phyloP scores from a whole-genome alignment of 2,888 invertebrate species.

The Morpho helenor region DNA sequence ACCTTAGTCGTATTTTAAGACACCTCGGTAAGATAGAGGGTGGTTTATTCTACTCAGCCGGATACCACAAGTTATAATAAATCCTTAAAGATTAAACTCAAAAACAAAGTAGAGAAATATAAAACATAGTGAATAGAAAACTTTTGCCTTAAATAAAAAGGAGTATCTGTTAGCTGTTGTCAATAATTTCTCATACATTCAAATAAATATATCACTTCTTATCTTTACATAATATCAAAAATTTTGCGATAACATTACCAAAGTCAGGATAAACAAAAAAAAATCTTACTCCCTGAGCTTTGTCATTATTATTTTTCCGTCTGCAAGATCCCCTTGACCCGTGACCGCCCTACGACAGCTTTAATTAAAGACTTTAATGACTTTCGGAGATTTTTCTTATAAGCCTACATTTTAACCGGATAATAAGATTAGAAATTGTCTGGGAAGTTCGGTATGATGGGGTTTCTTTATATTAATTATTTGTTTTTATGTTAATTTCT shows the following conservation, averaged over 20 bases:
- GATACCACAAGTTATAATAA: too few species aligned
- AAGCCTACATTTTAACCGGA: slow-evolving; percentile 42
- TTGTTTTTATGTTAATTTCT: not conserved
- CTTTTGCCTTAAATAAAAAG: too few species aligned
- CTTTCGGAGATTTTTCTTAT: slow-evolving; percentile 51
- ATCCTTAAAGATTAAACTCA: too few species aligned
- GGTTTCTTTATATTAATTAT: slow-evolving; percentile 19
- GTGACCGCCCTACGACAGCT: slow-evolving; percentile 42
- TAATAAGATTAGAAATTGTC: slow-evolving; percentile 56
- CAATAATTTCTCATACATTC: too few species aligned
- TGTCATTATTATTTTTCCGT: slow-evolving; percentile 39
- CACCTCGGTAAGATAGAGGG: too few species aligned
- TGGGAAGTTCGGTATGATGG: slow-evolving; percentile 49
- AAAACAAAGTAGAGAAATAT: too few species aligned
- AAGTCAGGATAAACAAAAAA: slow-evolving; percentile 6
- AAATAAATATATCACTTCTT: too few species aligned
- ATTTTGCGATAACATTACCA: not conserved
- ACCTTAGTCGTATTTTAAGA: too few species aligned
- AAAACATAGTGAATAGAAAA: too few species aligned
- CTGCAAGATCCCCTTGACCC: slow-evolving; percentile 35
- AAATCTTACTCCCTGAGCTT: slow-evolving; percentile 15
- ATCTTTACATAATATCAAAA: too few species aligned
- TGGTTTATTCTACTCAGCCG: too few species aligned
- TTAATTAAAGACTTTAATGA: slow-evolving; percentile 71
- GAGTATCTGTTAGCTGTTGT: too few species aligned